Evolutionary conservation across 2,113 vertebrate genomes (phyloP).

Genomic region (Boleophthalmus pectinirostris): DNA sequence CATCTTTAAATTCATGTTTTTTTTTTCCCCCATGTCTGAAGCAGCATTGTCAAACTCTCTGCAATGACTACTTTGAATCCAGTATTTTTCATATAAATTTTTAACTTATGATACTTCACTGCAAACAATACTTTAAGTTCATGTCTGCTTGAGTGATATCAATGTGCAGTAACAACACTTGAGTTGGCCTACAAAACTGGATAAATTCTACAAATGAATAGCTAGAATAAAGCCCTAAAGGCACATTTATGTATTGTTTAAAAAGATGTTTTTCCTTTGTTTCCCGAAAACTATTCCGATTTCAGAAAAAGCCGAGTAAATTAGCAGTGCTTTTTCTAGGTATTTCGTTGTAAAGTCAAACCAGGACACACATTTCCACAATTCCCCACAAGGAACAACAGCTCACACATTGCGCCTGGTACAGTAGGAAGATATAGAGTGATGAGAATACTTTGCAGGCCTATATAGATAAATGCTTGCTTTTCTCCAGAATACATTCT

Average conservation of each 20-base stretch:
- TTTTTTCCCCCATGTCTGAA: neutral
- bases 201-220: neutral
- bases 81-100: neutral
- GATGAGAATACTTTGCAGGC: slow-evolving; percentile 69
- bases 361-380: neutral
- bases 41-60: neutral
- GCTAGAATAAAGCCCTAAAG: neutral
- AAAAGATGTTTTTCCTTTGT: neutral
- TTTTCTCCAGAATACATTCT: slow-evolving; percentile 77
- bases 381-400: slow-evolving; percentile 1
- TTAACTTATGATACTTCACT: neutral
- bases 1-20: neutral
- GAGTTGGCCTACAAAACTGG: neutral
- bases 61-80: neutral
- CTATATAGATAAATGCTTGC: slow-evolving; percentile 79
- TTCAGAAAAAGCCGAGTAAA: neutral
- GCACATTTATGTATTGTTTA: neutral
- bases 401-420: neutral
- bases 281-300: neutral
- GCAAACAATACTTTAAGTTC: neutral
- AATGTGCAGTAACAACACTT: neutral
- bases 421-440: slow-evolving; percentile 43
- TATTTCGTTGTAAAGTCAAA: neutral
- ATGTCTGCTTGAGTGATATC: neutral
- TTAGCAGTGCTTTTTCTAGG: neutral